Conservation (phyloP, 1,140 invertebrate species). For the Drosophila pandora region DNA sequence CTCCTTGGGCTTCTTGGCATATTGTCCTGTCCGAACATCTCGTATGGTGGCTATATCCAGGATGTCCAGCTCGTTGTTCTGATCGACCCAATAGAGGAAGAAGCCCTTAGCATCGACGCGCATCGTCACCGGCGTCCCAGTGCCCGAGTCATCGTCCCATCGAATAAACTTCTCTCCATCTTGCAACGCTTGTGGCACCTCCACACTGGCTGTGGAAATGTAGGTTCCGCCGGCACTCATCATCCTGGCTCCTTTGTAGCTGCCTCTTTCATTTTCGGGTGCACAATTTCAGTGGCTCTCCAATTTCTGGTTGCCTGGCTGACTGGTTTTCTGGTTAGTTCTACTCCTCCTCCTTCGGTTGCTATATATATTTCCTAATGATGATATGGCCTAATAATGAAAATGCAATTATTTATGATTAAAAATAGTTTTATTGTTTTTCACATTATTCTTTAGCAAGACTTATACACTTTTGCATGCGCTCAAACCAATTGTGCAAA, state of each 20-base stretch:
- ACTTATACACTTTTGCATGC: too few species aligned
- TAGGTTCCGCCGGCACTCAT: constrained; percentile 75
- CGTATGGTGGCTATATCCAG: constrained; percentile 95
- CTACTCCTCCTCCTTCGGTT: too few species aligned
- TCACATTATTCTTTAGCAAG: too few species aligned
- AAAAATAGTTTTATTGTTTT: too few species aligned
- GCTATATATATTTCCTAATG: too few species aligned
- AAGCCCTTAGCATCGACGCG: constrained; percentile 95
- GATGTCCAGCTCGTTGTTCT: constrained; percentile 97
- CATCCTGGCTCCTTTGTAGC: constrained; percentile 42
- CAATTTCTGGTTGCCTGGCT: constrained; percentile 4
- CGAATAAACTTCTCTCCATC: constrained; percentile 98
- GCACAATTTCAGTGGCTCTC: constrained; percentile 2
- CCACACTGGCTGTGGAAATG: constrained; percentile 86
- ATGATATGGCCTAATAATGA: too few species aligned
- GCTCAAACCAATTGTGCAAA: too few species aligned
- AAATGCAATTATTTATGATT: too few species aligned
- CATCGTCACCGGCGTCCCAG: constrained; percentile 94
- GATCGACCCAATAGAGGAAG: constrained; percentile 96
- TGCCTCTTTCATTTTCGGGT: constrained; percentile 3
- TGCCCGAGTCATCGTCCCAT: constrained; percentile 98
- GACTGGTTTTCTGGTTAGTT: neutral
- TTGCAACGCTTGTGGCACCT: constrained; percentile 92
- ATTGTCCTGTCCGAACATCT: constrained; percentile 94
- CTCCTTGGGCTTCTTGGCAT: constrained; percentile 97